Percentiles rank a stretch among this genome's conserved stretches.
Evolutionary conservation across 2,888 invertebrate genomes (phyloP).

Genomic region (Sphinx pinastri): DNA sequence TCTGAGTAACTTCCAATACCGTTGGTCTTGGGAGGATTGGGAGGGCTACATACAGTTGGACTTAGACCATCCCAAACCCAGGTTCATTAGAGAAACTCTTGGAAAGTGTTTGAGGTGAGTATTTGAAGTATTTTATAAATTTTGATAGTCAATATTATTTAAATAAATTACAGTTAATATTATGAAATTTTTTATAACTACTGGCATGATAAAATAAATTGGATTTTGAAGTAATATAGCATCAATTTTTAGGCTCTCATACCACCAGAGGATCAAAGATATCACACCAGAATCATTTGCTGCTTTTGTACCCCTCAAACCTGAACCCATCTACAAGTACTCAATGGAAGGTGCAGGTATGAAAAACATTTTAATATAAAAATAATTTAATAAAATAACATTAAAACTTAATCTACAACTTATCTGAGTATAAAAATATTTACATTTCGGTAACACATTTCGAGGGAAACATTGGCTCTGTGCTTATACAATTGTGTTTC

Average conservation of each 20-base stretch:
- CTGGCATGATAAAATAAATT: background rate
- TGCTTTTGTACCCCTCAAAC: slow-evolving; percentile 92
- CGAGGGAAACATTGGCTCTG: slow-evolving; percentile 34
- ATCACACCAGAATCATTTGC: slow-evolving; percentile 95
- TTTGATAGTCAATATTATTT: too few species aligned
- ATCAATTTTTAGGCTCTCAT: slow-evolving; percentile 88
- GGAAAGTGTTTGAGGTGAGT: slow-evolving; percentile 93
- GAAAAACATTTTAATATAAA: slow-evolving; percentile 49
- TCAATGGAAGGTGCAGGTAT: slow-evolving; percentile 92
- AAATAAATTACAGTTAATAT: too few species aligned
- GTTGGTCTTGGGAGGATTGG: slow-evolving; percentile 99
- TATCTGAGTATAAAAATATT: slow-evolving; percentile 66
- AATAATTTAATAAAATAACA: slow-evolving; percentile 46
- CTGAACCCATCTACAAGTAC: slow-evolving; percentile 95
- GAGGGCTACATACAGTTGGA: slow-evolving; percentile 93
- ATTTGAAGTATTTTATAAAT: background rate
- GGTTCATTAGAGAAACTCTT: slow-evolving; percentile 96
- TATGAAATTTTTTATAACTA: too few species aligned
- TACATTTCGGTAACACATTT: slow-evolving; percentile 64
- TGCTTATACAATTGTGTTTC: slow-evolving; percentile 31
- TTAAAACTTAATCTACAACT: slow-evolving; percentile 62
- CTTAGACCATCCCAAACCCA: slow-evolving; percentile 95
- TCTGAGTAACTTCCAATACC: slow-evolving; percentile 99
- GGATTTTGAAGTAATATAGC: background rate
- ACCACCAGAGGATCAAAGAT: slow-evolving; percentile 96